Evolutionary conservation across 1,140 invertebrate genomes (phyloP).

Genomic region (Parasteatoda tepidariorum): DNA sequence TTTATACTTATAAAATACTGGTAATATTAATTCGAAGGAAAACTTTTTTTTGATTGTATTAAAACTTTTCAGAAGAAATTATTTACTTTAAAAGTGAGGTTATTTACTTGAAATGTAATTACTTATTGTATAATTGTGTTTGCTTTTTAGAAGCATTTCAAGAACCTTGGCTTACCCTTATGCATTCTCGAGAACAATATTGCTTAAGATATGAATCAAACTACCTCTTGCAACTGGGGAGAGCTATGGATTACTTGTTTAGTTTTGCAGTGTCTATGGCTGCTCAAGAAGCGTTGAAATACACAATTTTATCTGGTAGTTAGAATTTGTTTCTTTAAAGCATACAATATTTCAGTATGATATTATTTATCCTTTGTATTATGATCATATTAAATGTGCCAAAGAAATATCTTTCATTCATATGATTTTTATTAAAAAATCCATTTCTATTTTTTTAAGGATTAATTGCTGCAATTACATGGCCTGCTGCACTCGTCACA

Average conservation of each 20-base stretch:
- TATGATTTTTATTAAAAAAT: background rate
- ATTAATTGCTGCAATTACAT: slow-evolving; percentile 77
- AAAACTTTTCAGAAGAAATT: too few relatives aligned
- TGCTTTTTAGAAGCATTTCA: slow-evolving; percentile 63
- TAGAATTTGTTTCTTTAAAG: background rate
- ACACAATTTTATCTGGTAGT: slow-evolving; percentile 77
- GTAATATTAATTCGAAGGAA: too few relatives aligned
- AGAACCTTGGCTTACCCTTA: slow-evolving; percentile 74
- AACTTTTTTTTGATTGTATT: too few relatives aligned
- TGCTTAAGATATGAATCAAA: slow-evolving; percentile 76
- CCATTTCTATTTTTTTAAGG: slow-evolving; percentile 68
- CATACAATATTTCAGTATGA: background rate
- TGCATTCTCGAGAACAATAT: slow-evolving; percentile 78
- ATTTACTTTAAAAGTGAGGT: too few relatives aligned
- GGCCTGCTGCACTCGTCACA: slow-evolving; percentile 77
- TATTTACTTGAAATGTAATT: too few relatives aligned
- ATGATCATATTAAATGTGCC: too few relatives aligned
- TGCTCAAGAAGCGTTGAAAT: slow-evolving; percentile 80
- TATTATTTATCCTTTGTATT: too few relatives aligned
- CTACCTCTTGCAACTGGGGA: slow-evolving; percentile 77
- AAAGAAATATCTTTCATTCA: background rate
- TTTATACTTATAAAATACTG: too few relatives aligned
- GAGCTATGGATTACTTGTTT: slow-evolving; percentile 76
- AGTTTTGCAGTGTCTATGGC: slow-evolving; percentile 77
- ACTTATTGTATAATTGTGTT: too few relatives aligned